phyloP scores from a whole-genome alignment of 1,140 invertebrate genomes.

The Dinoponera quadriceps region DNA sequence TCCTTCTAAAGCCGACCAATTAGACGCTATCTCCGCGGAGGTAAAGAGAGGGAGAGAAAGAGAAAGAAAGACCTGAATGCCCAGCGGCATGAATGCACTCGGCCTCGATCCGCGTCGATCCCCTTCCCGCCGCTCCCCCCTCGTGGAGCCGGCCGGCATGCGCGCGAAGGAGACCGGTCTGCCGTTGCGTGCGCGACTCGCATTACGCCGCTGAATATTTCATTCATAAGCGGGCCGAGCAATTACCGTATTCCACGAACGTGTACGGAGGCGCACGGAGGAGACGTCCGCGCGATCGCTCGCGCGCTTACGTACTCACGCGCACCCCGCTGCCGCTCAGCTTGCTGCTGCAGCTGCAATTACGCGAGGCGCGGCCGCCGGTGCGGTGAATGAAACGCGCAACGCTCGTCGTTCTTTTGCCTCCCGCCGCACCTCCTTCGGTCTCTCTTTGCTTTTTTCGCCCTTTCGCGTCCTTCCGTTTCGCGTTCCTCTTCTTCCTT shows the following conservation, averaged over 20 bases:
- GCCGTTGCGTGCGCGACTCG: conserved; percentile 78
- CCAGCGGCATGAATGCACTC: conserved; percentile 50
- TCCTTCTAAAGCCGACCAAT: conserved; percentile 21
- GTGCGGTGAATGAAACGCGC: conserved; percentile 76
- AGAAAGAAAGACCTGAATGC: conserved; percentile 39
- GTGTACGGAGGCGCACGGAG: conserved; percentile 47
- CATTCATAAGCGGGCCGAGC: conserved; percentile 80
- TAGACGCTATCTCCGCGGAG: conserved; percentile 32
- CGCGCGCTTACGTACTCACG: conserved; percentile 31
- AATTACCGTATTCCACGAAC: conserved; percentile 76
- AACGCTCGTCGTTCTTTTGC: conserved; percentile 8
- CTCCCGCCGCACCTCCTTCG: background rate
- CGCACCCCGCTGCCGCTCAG: conserved; percentile 48
- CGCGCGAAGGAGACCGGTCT: conserved; percentile 72
- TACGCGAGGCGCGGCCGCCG: conserved; percentile 68
- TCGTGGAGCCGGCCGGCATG: conserved; percentile 1
- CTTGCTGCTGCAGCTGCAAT: conserved; percentile 72
- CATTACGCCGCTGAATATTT: conserved; percentile 82
- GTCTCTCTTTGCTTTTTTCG: conserved; percentile 42
- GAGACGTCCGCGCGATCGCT: conserved; percentile 38
- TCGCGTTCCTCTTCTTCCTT: background rate
- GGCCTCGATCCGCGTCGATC: conserved; percentile 61
- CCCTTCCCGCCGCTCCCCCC: conserved; percentile 24
- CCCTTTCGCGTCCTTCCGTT: background rate
- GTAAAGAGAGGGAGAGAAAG: conserved; percentile 16